phyloP scores from a whole-genome alignment of 1,140 invertebrate species.

The Panagrolaimus sp. region DNA sequence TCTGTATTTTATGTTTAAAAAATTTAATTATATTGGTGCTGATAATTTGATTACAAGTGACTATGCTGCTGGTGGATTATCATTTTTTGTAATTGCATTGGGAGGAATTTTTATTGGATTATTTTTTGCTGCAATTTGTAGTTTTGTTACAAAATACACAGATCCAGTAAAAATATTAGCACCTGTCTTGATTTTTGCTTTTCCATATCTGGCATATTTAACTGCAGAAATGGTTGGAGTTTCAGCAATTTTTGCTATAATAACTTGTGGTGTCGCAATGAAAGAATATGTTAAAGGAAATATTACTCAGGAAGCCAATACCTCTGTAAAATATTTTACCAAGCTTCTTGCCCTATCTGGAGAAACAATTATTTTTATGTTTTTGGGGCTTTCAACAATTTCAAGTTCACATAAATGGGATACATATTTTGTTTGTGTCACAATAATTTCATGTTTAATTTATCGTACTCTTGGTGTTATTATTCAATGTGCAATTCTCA shows the following conservation, averaged over 20 bases:
- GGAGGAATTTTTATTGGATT: slow-evolving; percentile 87
- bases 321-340: slow-evolving; percentile 94
- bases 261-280: slow-evolving; percentile 92
- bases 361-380: slow-evolving; percentile 98
- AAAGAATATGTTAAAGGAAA: slow-evolving; percentile 97
- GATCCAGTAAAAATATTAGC: slow-evolving; percentile 37
- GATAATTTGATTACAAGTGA: slow-evolving; percentile 60
- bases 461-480: slow-evolving; percentile 71
- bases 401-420: slow-evolving; percentile 68
- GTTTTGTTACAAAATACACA: slow-evolving; percentile 60
- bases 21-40: slow-evolving; percentile 64
- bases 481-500: slow-evolving; percentile 51
- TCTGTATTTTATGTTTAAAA: slow-evolving; percentile 68
- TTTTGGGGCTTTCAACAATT: slow-evolving; percentile 89
- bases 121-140: slow-evolving; percentile 86
- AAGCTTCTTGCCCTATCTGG: slow-evolving; percentile 75
- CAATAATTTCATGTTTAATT: slow-evolving; percentile 86
- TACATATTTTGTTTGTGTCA: slow-evolving; percentile 83
- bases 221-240: slow-evolving; percentile 48
- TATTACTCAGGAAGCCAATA: slow-evolving; percentile 92
- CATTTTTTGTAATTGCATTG: slow-evolving; percentile 86
- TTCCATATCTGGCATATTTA: slow-evolving; percentile 51
- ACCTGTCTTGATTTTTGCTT: slow-evolving; percentile 51
- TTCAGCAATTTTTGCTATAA: slow-evolving; percentile 63
- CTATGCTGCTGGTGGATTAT: slow-evolving; percentile 74